These are phyloP conservation scores for Pelochelys cantorii DNA, from an alignment of 2,797 vertebrate species.

Conservation along the genomic window DNA sequence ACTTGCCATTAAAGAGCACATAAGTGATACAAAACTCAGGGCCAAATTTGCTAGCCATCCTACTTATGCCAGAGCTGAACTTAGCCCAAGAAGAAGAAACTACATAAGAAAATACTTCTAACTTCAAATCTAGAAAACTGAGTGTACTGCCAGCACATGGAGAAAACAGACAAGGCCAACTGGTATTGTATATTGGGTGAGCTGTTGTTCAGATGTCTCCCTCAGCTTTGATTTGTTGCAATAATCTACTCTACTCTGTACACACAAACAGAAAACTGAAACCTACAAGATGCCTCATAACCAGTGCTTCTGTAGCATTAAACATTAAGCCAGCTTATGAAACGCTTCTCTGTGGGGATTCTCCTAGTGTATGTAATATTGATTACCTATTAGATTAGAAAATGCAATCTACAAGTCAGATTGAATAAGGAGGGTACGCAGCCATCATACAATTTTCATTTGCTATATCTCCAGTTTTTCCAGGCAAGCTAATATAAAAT, in stretches of 20 bases:
- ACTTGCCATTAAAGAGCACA: neutral
- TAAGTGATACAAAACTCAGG: neutral
- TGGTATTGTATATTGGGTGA: neutral
- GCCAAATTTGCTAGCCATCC: neutral
- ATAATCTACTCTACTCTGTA: neutral
- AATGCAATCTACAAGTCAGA: neutral
- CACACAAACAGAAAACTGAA: accelerated
- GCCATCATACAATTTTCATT: neutral
- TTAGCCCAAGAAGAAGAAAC: neutral
- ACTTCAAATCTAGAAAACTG: neutral
- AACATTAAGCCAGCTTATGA: too few species aligned
- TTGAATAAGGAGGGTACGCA: neutral
- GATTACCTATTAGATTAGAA: neutral
- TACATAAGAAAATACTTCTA: neutral
- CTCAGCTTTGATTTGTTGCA: neutral
- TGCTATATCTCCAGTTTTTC: neutral
- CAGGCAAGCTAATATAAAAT: neutral
- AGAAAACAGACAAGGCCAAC: accelerated
- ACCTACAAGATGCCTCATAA: neutral
- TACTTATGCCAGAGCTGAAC: neutral
- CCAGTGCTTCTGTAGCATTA: neutral
- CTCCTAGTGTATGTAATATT: neutral
- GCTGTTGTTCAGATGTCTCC: neutral
- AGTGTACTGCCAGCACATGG: accelerated
- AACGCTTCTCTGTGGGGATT: neutral